Evolutionary conservation across 1,140 invertebrate species (phyloP).

Genomic region (Trachymyrmex septentrionalis): DNA sequence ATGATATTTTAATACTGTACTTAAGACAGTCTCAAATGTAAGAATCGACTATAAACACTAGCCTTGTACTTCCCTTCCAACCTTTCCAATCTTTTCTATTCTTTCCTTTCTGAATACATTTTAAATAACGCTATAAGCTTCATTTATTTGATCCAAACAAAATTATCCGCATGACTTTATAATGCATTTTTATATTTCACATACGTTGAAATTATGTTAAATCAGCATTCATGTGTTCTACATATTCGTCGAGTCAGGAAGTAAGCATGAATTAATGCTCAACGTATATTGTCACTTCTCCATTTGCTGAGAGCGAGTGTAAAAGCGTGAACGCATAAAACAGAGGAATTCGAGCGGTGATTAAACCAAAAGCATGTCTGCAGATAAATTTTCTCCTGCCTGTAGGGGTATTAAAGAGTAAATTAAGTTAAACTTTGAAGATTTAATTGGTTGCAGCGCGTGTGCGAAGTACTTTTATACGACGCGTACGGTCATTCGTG

Average conservation of each 20-base stretch:
- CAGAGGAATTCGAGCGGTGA: slow-evolving; percentile 64
- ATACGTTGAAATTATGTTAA: slow-evolving; percentile 42
- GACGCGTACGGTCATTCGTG: background rate
- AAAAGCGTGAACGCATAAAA: slow-evolving; percentile 52
- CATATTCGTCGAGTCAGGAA: slow-evolving; percentile 19
- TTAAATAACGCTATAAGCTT: background rate
- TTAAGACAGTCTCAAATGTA: too few species aligned
- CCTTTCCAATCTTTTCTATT: too few species aligned
- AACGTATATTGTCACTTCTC: background rate
- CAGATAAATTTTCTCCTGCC: slow-evolving; percentile 68
- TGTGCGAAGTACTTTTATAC: slow-evolving; percentile 36
- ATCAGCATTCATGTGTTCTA: slow-evolving; percentile 30
- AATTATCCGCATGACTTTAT: background rate
- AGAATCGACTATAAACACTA: too few species aligned
- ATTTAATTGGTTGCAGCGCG: slow-evolving; percentile 66
- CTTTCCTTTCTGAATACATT: background rate
- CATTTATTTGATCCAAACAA: slow-evolving; percentile 14
- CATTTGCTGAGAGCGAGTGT: slow-evolving; percentile 21
- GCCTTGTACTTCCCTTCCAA: background rate
- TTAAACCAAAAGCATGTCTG: slow-evolving; percentile 68
- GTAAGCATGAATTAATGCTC: slow-evolving; percentile 40
- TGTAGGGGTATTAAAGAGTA: slow-evolving; percentile 65
- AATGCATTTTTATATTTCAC: background rate
- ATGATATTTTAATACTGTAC: too few species aligned
- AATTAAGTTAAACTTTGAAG: slow-evolving; percentile 74